A percentile compares a stretch with the other conserved stretches of the same genome.
phyloP scores from a whole-genome alignment of 2,797 vertebrate species.

The Danio jaintianensis region DNA sequence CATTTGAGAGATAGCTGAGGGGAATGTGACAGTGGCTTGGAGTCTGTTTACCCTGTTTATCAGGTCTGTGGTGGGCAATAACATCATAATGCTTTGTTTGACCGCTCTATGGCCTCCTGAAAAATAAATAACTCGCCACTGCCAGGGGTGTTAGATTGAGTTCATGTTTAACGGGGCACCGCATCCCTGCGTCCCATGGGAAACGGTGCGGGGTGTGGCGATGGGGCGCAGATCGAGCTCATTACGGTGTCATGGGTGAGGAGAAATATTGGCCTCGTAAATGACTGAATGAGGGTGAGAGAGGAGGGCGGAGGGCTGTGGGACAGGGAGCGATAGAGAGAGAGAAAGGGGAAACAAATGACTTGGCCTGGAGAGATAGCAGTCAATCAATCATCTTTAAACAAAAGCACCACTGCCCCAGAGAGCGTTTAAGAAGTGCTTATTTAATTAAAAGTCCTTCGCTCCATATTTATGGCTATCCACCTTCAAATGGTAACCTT shows the following conservation, averaged over 20 bases:
- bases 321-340: slow-evolving; percentile 42
- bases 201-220: slow-evolving; percentile 71
- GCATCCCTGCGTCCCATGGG: slow-evolving; percentile 69
- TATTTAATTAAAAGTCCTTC: slow-evolving; percentile 99
- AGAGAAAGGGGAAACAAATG: slow-evolving; percentile 78
- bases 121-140: slow-evolving; percentile 57
- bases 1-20: slow-evolving; percentile 34
- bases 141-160: slow-evolving; percentile 58
- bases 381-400: slow-evolving; percentile 98
- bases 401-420: slow-evolving; percentile 93
- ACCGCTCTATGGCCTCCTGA: slow-evolving; percentile 54
- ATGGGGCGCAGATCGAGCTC: slow-evolving; percentile 66
- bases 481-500: slow-evolving; percentile 96
- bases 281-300: slow-evolving; percentile 55
- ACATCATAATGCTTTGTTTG: slow-evolving; percentile 55
- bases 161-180: slow-evolving; percentile 58
- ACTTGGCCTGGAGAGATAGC: slow-evolving; percentile 79
- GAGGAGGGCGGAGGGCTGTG: slow-evolving; percentile 68
- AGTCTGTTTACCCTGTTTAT: slow-evolving; percentile 59
- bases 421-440: slow-evolving; percentile 98
- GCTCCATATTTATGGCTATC: slow-evolving; percentile 96
- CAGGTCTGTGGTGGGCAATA: slow-evolving; percentile 54
- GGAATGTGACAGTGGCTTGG: slow-evolving; percentile 58
- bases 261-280: slow-evolving; percentile 76
- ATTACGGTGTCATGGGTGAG: slow-evolving; percentile 78